Conservation (phyloP, 2,113 vertebrate species). For the Lepus timidus region DNA sequence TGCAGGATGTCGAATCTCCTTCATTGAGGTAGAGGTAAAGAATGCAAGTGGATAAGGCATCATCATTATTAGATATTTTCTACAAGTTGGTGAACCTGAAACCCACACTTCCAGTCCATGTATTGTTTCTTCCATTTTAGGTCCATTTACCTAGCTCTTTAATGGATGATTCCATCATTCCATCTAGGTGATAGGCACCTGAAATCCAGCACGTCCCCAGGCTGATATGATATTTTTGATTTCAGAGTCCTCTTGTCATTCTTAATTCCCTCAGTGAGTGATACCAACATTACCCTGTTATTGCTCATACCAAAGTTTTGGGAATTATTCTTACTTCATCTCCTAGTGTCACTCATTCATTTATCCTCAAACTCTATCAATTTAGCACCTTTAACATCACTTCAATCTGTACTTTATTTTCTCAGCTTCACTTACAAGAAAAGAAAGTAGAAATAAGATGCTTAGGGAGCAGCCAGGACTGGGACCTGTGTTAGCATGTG, state of each 20-base stretch:
- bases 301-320: background rate
- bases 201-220: background rate
- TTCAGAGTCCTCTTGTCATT: background rate
- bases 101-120: background rate
- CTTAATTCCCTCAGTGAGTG: background rate
- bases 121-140: background rate
- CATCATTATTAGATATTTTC: background rate
- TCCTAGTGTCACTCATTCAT: background rate
- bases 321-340: background rate
- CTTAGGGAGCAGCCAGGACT: background rate
- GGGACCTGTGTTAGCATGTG: background rate
- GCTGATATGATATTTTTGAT: background rate
- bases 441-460: background rate
- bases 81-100: background rate
- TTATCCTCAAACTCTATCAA: background rate
- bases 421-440: background rate
- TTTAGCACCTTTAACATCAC: background rate
- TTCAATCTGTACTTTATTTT: slow-evolving; percentile 22
- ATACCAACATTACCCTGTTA: background rate
- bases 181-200: background rate
- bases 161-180: background rate
- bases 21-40: background rate
- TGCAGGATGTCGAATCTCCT: background rate
- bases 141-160: background rate
- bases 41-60: background rate